Percentiles rank a stretch among this genome's conserved stretches.
phyloP scores from a whole-genome alignment of 2,797 vertebrate genomes.

The Coranthus polyacanthus region DNA sequence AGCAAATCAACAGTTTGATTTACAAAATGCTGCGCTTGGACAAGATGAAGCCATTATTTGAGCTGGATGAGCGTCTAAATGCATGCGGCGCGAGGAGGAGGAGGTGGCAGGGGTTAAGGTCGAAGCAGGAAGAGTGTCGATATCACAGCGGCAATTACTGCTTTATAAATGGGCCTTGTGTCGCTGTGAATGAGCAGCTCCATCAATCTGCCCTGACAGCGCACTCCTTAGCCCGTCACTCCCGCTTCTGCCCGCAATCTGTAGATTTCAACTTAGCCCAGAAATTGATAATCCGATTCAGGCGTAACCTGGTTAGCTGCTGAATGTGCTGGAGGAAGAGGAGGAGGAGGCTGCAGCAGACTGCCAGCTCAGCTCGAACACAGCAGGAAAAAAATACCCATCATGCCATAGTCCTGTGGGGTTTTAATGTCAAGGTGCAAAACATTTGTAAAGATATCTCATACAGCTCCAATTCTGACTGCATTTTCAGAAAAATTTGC shows the following conservation, averaged over 20 bases:
- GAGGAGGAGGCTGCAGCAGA: constrained; percentile 23
- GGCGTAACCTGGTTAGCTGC: constrained; percentile 88
- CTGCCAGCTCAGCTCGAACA: constrained; percentile 52
- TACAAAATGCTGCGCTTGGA: constrained; percentile 43
- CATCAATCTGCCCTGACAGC: constrained; percentile 90
- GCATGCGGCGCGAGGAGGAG: constrained; percentile 12
- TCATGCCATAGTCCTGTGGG: background rate
- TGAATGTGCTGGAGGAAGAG: constrained; percentile 76
- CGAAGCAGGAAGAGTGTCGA: constrained; percentile 88
- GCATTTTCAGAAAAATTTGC: no score
- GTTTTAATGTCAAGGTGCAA: no score
- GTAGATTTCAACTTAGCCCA: constrained; percentile 89
- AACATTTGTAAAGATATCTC: no score
- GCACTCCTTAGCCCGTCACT: constrained; percentile 88
- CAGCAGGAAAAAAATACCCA: constrained; percentile 15
- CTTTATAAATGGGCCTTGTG: constrained; percentile 89
- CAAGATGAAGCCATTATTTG: constrained; percentile 55
- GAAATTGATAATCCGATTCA: constrained; percentile 93
- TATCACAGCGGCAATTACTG: constrained; percentile 91
- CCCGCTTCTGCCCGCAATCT: constrained; percentile 87
- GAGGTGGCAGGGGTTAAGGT: constrained; percentile 85
- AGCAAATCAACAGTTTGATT: constrained; percentile 65
- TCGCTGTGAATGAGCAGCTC: constrained; percentile 87
- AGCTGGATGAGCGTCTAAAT: constrained; percentile 30
- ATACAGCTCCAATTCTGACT: no score